These are phyloP conservation scores for Sialia sialis DNA, from an alignment of 2,113 vertebrate genomes.

Conservation along the genomic window DNA sequence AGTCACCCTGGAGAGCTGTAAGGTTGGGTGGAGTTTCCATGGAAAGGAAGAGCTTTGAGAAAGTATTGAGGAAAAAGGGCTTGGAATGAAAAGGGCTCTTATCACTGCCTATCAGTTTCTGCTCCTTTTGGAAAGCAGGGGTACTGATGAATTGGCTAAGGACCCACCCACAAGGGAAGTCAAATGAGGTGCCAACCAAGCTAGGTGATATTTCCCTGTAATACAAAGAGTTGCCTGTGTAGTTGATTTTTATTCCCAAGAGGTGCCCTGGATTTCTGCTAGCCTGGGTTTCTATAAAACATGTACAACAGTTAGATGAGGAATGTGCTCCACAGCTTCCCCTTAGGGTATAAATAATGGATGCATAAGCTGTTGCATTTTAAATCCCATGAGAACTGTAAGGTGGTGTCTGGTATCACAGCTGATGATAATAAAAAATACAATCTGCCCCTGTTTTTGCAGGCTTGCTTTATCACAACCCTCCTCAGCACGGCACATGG, in stretches of 20 bases:
- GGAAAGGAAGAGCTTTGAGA: neutral
- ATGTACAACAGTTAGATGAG: accelerated
- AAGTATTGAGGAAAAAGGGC: neutral
- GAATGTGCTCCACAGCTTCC: neutral
- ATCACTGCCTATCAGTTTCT: neutral
- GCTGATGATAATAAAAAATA: neutral
- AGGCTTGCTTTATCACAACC: neutral
- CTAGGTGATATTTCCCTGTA: neutral
- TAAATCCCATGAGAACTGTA: neutral
- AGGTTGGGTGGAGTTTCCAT: accelerated
- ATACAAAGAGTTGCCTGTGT: neutral
- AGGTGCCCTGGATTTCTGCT: neutral
- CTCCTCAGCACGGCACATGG: neutral
- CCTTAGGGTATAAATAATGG: neutral
- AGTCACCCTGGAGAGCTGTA: neutral
- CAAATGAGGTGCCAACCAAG: neutral
- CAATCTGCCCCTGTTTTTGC: neutral
- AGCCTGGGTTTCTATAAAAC: neutral
- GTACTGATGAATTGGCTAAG: neutral
- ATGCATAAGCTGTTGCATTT: neutral
- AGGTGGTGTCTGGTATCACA: neutral
- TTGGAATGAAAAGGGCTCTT: neutral
- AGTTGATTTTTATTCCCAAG: neutral
- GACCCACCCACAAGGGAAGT: neutral
- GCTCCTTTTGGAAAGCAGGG: neutral